A percentile compares a stretch with the other conserved stretches of the same genome.
These are phyloP conservation scores for Mohoua ochrocephala DNA, from an alignment of 2,113 vertebrate species.

Conservation along the genomic window DNA sequence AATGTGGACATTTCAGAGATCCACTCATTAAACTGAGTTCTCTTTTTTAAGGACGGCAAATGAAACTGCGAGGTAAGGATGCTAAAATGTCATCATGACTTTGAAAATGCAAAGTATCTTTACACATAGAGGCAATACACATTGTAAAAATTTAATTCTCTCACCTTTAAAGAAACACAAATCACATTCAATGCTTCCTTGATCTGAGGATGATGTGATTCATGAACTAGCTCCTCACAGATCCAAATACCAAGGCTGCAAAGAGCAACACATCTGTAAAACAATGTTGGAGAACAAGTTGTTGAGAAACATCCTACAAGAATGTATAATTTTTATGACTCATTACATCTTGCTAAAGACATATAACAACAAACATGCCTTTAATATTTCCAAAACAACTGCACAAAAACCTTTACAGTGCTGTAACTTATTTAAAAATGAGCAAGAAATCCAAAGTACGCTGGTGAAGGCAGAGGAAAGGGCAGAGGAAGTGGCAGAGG, in stretches of 20 bases:
- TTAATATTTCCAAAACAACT: neutral
- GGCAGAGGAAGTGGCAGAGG: neutral
- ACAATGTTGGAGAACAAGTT: neutral
- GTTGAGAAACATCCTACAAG: neutral
- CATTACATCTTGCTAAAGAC: neutral
- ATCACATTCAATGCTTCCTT: conserved; percentile 97
- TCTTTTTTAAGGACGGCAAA: neutral
- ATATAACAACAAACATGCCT: neutral
- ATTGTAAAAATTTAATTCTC: neutral
- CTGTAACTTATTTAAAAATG: neutral
- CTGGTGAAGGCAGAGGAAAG: neutral
- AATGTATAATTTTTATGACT: neutral
- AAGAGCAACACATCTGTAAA: conserved; percentile 91
- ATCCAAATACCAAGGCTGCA: conserved; percentile 98
- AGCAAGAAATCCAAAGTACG: neutral
- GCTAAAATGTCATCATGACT: neutral
- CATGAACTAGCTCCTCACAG: conserved; percentile 91
- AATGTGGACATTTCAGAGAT: neutral
- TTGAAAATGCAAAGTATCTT: neutral
- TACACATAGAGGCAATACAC: neutral
- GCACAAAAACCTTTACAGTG: neutral
- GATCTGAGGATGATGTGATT: conserved; percentile 92
- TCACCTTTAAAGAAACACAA: conserved; percentile 97
- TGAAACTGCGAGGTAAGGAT: neutral
- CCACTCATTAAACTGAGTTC: neutral